phyloP scores from a whole-genome alignment of 2,797 vertebrate genomes.

The Poeciliopsis paucimaculata region DNA sequence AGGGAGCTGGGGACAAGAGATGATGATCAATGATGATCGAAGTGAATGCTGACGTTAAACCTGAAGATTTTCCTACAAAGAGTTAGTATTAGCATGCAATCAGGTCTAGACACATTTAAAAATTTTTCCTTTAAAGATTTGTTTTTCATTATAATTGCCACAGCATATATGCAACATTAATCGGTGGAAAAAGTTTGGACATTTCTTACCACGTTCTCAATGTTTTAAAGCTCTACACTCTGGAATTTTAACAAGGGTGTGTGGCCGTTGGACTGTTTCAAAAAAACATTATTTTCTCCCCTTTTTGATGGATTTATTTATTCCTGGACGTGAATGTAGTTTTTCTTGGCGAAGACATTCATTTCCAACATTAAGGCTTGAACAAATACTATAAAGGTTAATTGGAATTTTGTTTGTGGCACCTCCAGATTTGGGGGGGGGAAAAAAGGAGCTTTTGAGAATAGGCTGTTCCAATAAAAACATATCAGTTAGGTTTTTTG shows the following conservation, averaged over 20 bases:
- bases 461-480: not conserved
- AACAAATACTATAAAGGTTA: conserved; percentile 2
- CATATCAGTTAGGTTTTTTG: not conserved
- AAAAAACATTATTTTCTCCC: not conserved
- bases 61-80: not conserved
- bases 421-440: not conserved
- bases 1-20: not conserved
- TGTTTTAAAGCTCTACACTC: not conserved
- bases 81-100: not conserved
- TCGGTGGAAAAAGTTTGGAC: not conserved
- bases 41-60: not conserved
- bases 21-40: not conserved
- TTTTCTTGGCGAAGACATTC: conserved; percentile 2
- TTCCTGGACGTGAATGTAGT: not conserved
- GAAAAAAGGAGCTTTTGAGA: not conserved
- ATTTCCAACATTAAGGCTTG: not conserved
- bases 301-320: not conserved
- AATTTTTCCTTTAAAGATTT: not conserved
- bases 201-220: not conserved
- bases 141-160: not conserved
- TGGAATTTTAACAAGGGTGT: not conserved
- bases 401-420: conserved; percentile 1
- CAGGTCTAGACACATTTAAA: not conserved
- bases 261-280: not conserved
- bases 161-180: not conserved